These are phyloP conservation scores for Tauraco erythrolophus DNA, from an alignment of 2,113 vertebrate genomes.

Conservation along the genomic window DNA sequence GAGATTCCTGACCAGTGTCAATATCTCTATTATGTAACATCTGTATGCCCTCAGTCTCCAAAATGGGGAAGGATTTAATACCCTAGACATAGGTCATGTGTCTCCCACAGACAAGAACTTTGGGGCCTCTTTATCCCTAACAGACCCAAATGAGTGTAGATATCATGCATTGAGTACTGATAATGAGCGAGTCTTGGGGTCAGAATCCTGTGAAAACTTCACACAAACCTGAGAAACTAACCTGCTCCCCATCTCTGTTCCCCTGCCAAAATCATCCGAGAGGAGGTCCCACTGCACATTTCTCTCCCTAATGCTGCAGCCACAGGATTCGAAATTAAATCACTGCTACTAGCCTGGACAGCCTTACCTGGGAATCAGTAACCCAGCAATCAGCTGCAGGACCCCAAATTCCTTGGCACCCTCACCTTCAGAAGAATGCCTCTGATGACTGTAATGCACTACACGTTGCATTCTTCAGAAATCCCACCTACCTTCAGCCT, in stretches of 20 bases:
- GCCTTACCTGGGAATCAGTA: not conserved
- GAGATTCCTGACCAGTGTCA: not conserved
- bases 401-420: not conserved
- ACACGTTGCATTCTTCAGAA: not conserved
- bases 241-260: not conserved
- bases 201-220: not conserved
- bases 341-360: not conserved
- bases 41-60: not conserved
- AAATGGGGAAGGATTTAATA: not conserved
- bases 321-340: not conserved
- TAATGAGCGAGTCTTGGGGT: not conserved
- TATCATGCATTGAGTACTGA: not conserved
- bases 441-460: not conserved
- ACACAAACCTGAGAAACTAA: not conserved
- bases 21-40: not conserved
- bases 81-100: not conserved
- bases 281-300: not conserved
- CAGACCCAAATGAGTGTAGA: not conserved
- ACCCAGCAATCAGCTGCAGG: not conserved
- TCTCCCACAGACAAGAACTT: not conserved
- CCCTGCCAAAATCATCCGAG: not conserved
- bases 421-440: not conserved
- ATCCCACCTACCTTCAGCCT: not conserved
- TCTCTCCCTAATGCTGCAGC: not conserved
- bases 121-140: not conserved